Base-by-base conservation (phyloP, 2,797 vertebrate species). In the Xyrichtys novacula region DNA sequence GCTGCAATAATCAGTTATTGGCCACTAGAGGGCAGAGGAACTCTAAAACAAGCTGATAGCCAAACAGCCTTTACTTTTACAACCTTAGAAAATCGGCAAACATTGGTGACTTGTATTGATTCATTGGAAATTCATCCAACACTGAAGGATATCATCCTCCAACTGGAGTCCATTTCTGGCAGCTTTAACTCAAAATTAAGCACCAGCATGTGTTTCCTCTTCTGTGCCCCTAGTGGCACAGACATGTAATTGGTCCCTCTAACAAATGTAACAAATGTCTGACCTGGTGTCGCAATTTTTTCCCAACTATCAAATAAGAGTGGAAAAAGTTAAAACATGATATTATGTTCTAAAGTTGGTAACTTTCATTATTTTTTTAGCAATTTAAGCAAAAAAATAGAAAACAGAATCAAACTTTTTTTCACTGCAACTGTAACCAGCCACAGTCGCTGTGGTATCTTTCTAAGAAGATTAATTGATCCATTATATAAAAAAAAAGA, bases 11-110 rank as follows among this genome's bases (percentile, higher is more conserved):
- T 75, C 6, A 22, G 42, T 65, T 65, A 57, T 22, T 65, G 50
- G 20, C 84, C 87, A 88, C 80, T 74, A 88, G 90, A 83, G 85
- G 83, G 78, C 80, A 88, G 85, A 76, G 74, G 49, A 86, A 69
- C 42, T 64, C 77, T 68, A 86, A 87, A 81, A 71, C 74, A 43
- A 72, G 40, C 46, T 42, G 34, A 53, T 17, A 43, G 54, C 47
- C 59, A 46, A 12, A 22, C 29, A 67, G 40, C 40, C 55, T 53
- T 53, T 36, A 68, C 75, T 80, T 47, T 80, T 52, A 49, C 59
- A 17, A 22, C 34, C 23, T 69, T 40, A 23, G 29, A 67, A 70
- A 62, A 50, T 44, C 48, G 32, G 20, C 15, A 56, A 81, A 56
- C 6, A 39, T 25, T 16, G 23, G 20, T 61, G 46, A 50, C 40